phyloP scores from a whole-genome alignment of 1,140 invertebrate genomes.

The Drosophila pandora region DNA sequence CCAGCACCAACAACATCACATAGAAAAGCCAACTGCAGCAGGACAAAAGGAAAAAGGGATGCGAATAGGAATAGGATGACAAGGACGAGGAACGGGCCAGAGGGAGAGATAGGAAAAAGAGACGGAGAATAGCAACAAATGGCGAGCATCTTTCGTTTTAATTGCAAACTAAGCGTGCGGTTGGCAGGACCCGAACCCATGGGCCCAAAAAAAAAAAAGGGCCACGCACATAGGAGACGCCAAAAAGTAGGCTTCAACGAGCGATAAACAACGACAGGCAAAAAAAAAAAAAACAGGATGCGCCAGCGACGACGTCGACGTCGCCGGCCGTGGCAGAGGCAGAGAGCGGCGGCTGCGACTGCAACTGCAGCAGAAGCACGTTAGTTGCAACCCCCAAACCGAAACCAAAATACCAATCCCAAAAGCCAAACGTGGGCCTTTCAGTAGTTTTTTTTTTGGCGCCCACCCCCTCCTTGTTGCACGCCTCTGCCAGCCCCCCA shows the following conservation, averaged over 20 bases:
- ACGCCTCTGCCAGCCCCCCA: neutral
- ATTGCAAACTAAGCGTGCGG: constrained; percentile 81
- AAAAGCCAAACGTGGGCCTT: constrained; percentile 55
- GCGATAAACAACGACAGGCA: constrained; percentile 69
- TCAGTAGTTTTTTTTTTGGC: constrained; percentile 56
- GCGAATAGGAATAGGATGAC: constrained; percentile 13
- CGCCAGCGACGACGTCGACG: constrained; percentile 1
- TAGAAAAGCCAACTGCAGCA: constrained; percentile 37
- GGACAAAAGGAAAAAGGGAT: constrained; percentile 16
- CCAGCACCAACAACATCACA: constrained; percentile 22
- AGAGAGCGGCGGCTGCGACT: constrained; percentile 21
- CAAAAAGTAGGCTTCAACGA: constrained; percentile 77
- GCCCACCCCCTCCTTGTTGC: neutral
- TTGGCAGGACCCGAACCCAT: constrained; percentile 63
- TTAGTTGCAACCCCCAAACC: constrained; percentile 71
- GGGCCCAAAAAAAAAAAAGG: constrained; percentile 8
- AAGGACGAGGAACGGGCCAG: neutral
- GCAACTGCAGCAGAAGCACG: constrained; percentile 41
- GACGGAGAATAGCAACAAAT: constrained; percentile 57
- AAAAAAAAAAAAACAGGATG: neutral
- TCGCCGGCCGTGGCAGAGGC: constrained; percentile 2
- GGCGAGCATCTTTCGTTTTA: constrained; percentile 78
- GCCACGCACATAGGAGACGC: constrained; percentile 60
- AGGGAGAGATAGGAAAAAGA: neutral
- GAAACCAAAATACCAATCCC: constrained; percentile 73